Evolutionary conservation across 2,113 vertebrate species (phyloP).

Genomic region (Melanotaenia duboulayi): DNA sequence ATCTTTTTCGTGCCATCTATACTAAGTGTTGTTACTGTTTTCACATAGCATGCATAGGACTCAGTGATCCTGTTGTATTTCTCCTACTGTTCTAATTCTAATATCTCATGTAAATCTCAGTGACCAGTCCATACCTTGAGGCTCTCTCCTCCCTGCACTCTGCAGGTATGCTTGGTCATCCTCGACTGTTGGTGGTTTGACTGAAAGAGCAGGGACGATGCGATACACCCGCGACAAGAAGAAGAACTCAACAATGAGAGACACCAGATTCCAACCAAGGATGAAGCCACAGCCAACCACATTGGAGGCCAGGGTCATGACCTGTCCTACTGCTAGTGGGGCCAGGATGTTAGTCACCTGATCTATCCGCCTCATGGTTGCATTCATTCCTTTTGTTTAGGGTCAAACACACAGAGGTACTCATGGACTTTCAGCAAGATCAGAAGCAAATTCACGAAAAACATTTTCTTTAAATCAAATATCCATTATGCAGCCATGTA

Average conservation of each 20-base stretch:
- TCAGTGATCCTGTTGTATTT: background rate
- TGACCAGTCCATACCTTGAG: conserved; percentile 63
- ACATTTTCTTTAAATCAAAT: background rate
- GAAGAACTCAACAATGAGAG: conserved; percentile 83
- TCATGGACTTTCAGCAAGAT: background rate
- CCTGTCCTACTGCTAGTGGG: conserved; percentile 82
- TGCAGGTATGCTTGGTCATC: conserved; percentile 69
- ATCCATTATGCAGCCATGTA: background rate
- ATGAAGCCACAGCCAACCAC: conserved; percentile 86
- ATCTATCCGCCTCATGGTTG: conserved; percentile 81
- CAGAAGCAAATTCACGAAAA: background rate
- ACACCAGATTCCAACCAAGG: conserved; percentile 86
- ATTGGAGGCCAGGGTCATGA: conserved; percentile 84
- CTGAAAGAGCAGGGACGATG: conserved; percentile 82
- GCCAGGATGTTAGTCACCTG: conserved; percentile 85
- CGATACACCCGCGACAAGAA: conserved; percentile 84
- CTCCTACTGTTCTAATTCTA: background rate
- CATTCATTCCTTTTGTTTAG: conserved; percentile 82
- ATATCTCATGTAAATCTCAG: background rate
- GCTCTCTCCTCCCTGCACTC: conserved; percentile 65
- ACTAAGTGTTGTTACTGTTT: background rate
- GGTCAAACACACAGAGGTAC: conserved; percentile 56
- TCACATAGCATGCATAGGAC: background rate
- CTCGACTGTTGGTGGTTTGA: conserved; percentile 73
- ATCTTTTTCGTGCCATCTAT: no score